These are phyloP conservation scores for Limnephilus auricula DNA, from an alignment of 2,888 invertebrate genomes.

Conservation along the genomic window DNA sequence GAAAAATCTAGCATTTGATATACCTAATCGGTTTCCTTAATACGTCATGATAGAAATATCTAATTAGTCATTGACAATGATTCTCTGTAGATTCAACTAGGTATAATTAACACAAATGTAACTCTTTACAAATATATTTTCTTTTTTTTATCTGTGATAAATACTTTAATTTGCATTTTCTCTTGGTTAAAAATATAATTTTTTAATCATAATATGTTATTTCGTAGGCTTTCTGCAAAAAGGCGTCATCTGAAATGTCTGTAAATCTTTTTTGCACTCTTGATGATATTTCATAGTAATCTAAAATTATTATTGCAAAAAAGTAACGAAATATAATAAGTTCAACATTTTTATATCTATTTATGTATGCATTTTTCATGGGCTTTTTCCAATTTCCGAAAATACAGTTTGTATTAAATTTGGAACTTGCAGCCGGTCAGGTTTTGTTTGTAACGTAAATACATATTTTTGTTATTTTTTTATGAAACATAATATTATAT, in stretches of 20 bases:
- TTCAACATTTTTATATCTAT: background rate
- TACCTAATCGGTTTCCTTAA: constrained; percentile 41
- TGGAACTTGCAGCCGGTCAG: background rate
- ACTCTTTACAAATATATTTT: background rate
- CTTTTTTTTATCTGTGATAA: constrained; percentile 34
- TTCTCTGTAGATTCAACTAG: background rate
- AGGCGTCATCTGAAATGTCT: background rate
- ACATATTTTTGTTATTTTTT: background rate
- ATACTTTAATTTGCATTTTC: constrained; percentile 8
- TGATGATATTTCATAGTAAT: background rate
- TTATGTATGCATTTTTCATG: too few species aligned
- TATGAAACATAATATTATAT: background rate
- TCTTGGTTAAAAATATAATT: background rate
- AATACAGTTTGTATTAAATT: background rate
- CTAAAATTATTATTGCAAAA: background rate
- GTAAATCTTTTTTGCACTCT: background rate
- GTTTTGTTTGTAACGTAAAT: background rate
- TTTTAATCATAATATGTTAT: background rate
- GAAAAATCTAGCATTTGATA: constrained; percentile 66
- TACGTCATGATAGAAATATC: background rate
- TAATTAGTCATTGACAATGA: background rate
- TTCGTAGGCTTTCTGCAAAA: background rate
- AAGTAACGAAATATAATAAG: background rate
- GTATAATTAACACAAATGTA: background rate
- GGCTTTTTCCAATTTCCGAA: background rate